Conservation (phyloP, 2,113 vertebrate species). For the Carettochelys insculpta region DNA sequence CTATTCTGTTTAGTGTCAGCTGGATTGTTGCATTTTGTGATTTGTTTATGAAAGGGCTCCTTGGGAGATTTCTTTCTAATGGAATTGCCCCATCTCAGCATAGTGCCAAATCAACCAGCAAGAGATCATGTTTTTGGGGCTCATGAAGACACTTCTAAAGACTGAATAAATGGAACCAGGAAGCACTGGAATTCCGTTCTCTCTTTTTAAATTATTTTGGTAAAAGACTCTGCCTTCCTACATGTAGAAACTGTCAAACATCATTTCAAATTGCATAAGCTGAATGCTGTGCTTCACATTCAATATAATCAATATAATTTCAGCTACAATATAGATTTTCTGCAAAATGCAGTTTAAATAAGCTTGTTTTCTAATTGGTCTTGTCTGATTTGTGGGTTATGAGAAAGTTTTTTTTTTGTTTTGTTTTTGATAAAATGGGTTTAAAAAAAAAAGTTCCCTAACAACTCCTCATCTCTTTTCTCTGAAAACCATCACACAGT, state of each 20-base stretch:
- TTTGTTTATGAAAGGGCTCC: neutral
- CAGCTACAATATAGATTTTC: neutral
- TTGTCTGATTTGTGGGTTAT: neutral
- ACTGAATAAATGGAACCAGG: neutral
- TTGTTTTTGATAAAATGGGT: neutral
- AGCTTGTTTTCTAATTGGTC: neutral
- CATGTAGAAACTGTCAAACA: neutral
- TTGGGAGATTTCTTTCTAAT: neutral
- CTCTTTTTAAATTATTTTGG: neutral
- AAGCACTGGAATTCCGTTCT: neutral
- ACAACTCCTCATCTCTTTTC: neutral
- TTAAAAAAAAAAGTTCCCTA: neutral
- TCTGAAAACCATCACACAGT: neutral
- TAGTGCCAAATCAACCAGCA: neutral
- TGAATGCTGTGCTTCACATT: neutral
- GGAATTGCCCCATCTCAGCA: neutral
- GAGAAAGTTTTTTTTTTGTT: neutral
- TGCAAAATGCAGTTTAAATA: neutral
- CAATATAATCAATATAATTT: neutral
- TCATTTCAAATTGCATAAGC: neutral
- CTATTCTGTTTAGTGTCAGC: neutral
- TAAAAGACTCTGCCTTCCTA: neutral
- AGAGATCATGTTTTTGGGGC: neutral
- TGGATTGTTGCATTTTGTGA: neutral
- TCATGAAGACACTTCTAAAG: neutral